Evolutionary conservation across 23 tunicate genomes (phyloP), one percentile per base, ranked within the genome.

Genomic region (Aplidium turbinatum): DNA sequence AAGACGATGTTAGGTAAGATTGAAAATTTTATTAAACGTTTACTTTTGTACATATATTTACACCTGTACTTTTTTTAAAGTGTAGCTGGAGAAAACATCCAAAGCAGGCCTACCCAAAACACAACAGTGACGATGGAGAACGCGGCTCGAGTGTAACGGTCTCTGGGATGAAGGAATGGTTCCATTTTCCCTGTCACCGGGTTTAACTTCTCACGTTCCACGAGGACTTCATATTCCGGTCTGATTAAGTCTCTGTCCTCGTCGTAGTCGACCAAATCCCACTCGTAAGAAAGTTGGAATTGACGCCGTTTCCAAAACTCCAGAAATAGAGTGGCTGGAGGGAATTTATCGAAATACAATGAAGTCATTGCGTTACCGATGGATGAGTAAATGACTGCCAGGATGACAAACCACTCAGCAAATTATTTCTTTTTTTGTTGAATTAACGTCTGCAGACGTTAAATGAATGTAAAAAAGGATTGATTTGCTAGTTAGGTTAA

Each of bases 241-340:
- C 99, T 90, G 57, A 83, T 40, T 7, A 90, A 62, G 65, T 94
- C 99, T 21, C 80, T 58, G 3, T 88, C 96, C 73, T 83, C 94
- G 75, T 94, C 99, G 60, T 87, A 81, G 48, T 93, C 86, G 13
- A 85, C 87, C 78, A 92, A 39, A 58, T 92, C 98, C 98, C 98
- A 92, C 27, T 85, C 93, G 87, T 92, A 92, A 5, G 84, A 48
- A 28, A 92, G 87, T 13, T 38, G 47, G 35, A 92, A 92, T 42
- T 92, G 92, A 19, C 48, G 55, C 16, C 98, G 86, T 53, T 85
- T 85, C 98, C 98, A 92, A 26, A 82, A 68, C 78, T 92, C 98
- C 57, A 92, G 78, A 35, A 92, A 92, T 76, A 77, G 57, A 7
- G 92, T 92, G 23, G 98, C 96, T 89, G 67, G n/a, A n/a, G n/a